phyloP scores from a whole-genome alignment of 2,797 vertebrate species.

The Crenichthys baileyi region DNA sequence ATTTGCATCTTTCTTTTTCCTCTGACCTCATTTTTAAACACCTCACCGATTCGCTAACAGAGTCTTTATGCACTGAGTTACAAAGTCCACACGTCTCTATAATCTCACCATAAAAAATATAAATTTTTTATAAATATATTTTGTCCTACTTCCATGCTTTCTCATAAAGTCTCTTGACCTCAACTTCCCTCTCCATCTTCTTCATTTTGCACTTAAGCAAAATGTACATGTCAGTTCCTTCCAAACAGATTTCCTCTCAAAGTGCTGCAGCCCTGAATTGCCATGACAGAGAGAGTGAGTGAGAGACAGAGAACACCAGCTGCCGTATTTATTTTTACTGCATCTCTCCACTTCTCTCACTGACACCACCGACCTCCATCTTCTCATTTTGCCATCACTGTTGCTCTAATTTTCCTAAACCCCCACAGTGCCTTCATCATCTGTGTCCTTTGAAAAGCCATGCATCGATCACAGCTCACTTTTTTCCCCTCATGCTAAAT shows the following conservation, averaged over 20 bases:
- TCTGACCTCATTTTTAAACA: too few species aligned
- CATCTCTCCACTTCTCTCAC: slow-evolving; percentile 23
- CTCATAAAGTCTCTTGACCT: slow-evolving; percentile 38
- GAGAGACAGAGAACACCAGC: slow-evolving; percentile 6
- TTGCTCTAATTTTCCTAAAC: slow-evolving; percentile 17
- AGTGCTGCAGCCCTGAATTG: slow-evolving; percentile 40
- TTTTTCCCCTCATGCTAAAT: slow-evolving; percentile 7
- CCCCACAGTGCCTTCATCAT: slow-evolving; percentile 9
- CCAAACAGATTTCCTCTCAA: slow-evolving; percentile 4
- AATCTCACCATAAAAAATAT: slow-evolving; percentile 41
- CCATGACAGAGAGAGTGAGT: background rate
- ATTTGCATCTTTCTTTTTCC: too few species aligned
- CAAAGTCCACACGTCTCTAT: slow-evolving; percentile 17
- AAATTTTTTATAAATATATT: slow-evolving; percentile 5
- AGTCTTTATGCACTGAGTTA: too few species aligned
- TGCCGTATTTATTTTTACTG: slow-evolving; percentile 4
- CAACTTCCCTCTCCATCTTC: slow-evolving; percentile 37
- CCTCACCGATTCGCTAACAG: too few species aligned
- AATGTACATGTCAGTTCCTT: slow-evolving; percentile 20
- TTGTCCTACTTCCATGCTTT: slow-evolving; percentile 15
- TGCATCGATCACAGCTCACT: slow-evolving; percentile 38
- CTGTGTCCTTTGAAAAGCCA: slow-evolving; percentile 32
- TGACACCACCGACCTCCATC: slow-evolving; percentile 46
- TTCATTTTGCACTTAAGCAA: slow-evolving; percentile 45
- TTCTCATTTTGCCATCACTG: slow-evolving; percentile 24